Percentiles rank a stretch among this genome's conserved stretches.
phyloP scores from a whole-genome alignment of 2,113 vertebrate species.

The Galemys pyrenaicus region DNA sequence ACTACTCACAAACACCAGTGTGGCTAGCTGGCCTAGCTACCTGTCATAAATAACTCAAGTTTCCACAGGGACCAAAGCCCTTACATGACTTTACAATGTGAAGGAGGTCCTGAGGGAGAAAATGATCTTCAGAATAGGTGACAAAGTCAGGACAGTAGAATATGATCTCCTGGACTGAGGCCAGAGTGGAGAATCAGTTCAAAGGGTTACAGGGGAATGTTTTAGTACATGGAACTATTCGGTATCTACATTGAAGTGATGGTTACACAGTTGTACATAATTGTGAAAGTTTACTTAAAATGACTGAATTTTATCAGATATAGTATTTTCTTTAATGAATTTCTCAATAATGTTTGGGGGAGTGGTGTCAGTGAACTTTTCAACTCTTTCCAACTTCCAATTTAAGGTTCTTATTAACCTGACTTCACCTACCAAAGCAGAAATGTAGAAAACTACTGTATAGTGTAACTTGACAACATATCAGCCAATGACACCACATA shows the following conservation, averaged over 20 bases:
- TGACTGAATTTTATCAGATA: neutral
- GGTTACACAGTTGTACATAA: neutral
- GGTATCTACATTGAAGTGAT: neutral
- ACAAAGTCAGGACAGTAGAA: neutral
- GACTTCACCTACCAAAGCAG: neutral
- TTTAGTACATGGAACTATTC: neutral
- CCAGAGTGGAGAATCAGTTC: too few species aligned
- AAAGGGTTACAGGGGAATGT: fast-evolving
- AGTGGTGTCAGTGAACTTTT: neutral
- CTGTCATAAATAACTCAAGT: slow-evolving; percentile 34
- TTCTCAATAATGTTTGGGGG: neutral
- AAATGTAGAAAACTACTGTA: neutral
- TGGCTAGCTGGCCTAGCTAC: neutral
- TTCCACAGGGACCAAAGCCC: slow-evolving; percentile 5
- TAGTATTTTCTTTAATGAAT: neutral
- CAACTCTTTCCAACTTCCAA: neutral
- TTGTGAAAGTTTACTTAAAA: neutral
- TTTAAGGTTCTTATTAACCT: neutral
- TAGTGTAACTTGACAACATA: neutral
- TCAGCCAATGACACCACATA: neutral
- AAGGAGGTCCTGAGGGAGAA: neutral
- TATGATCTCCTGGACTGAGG: fast-evolving
- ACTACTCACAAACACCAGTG: neutral
- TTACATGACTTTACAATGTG: slow-evolving; percentile 33
- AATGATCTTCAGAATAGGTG: neutral